Evolutionary conservation across 2,113 vertebrate species (phyloP), one percentile per base, ranked within the genome.

Genomic region (Pleuronectes platessa): DNA sequence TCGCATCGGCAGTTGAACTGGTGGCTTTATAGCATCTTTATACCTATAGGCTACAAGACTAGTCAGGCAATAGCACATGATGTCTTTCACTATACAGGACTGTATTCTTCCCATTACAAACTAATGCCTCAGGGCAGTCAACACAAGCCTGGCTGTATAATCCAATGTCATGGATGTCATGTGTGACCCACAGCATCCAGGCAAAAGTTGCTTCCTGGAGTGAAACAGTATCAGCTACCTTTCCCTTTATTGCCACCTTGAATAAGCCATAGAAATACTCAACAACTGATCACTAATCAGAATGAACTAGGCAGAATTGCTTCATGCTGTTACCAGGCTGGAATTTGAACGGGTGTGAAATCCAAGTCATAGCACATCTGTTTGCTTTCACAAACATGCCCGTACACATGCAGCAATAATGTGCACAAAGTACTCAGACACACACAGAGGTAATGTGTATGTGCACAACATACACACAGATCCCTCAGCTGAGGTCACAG

Each of bases 111-210:
- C 68, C 54, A 61, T 65, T 35, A 73, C 45, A 84, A 72, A 56
- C 13, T 4, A 71, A 61, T 45, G 13, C 74, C 49, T 55, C 37
- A 21, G 61, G 70, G 45, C 37, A 49, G 27, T 15, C 51, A 35
- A 71, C 55, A 81, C 66, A 35, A 77, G 76, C 61, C 42, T 71
- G 45, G 61, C 58, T 83, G 59, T 64, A 73, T 81, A 84, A 84
- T 76, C 70, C 78, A 80, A 81, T 82, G 71, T 74, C 82, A 83
- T 71, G 69, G 68, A 83, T 72, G 84, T 89, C 84, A 79, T 84
- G 86, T 74, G 61, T 73, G 67, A 83, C 81, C 79, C 49, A 70
- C 10, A 85, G 71, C 70, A 67, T 74, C 11, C 20, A 61, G 42
- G 47, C 14, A 55, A 61, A 65, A 71, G 26, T 21, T 59, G 42